These are phyloP conservation scores for Drosophila yakuba DNA, from an alignment of 1,140 invertebrate species.

Conservation along the genomic window DNA sequence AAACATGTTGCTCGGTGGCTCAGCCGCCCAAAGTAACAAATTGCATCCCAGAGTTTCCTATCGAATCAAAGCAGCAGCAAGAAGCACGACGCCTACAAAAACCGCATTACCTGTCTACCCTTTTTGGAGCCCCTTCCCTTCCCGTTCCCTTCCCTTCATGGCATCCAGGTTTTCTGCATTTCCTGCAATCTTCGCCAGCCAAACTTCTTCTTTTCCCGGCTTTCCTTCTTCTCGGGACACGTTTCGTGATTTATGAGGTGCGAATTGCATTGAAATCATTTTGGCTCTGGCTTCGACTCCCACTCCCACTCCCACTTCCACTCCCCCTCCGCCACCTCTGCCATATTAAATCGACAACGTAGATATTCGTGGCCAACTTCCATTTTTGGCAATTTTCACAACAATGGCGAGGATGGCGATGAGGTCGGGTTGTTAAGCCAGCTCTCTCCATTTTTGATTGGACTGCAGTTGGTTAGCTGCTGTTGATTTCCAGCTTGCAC, in stretches of 20 bases:
- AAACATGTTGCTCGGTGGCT: constrained; percentile 23
- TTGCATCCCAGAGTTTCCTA: constrained; percentile 58
- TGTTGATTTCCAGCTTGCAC: constrained; percentile 32
- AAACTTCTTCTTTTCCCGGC: constrained; percentile 42
- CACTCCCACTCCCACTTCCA: constrained; percentile 4
- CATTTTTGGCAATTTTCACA: constrained; percentile 48
- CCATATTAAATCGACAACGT: constrained; percentile 77
- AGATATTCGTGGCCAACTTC: constrained; percentile 65
- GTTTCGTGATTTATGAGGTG: constrained; percentile 85
- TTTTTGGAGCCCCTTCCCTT: not conserved
- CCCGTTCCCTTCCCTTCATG: no score
- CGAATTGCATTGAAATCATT: constrained; percentile 83
- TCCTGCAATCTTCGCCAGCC: constrained; percentile 46
- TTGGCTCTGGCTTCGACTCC: constrained; percentile 38
- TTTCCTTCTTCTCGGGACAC: constrained; percentile 68
- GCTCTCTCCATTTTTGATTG: constrained; percentile 65
- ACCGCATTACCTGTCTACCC: constrained; percentile 42
- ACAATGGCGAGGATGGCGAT: constrained; percentile 61
- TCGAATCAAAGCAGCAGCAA: constrained; percentile 47
- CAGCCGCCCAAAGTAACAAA: constrained; percentile 44
- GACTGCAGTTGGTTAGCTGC: constrained; percentile 46
- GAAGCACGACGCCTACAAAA: constrained; percentile 52
- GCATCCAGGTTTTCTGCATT: constrained; percentile 18
- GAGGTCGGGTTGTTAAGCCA: constrained; percentile 22
- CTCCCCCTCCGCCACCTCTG: not conserved